Conservation (phyloP, 2,797 vertebrate species). For the Alauda arvensis region DNA sequence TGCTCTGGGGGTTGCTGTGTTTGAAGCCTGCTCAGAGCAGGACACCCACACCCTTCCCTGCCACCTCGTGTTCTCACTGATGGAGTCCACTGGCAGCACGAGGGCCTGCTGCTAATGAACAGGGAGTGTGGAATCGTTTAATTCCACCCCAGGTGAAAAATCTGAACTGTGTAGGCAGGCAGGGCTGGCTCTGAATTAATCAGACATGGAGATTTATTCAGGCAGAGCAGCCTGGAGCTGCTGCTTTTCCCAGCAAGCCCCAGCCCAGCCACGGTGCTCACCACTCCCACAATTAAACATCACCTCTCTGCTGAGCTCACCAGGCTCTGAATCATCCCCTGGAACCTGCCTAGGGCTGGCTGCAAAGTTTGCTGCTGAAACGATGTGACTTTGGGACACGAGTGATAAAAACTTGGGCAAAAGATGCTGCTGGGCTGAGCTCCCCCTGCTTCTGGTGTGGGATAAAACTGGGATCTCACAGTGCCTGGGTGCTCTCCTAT, state of each 20-base stretch:
- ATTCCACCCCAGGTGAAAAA: not conserved
- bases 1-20: not conserved
- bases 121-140: not conserved
- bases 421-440: not conserved
- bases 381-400: accelerated
- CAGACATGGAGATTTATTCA: not conserved
- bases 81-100: not conserved
- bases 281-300: not conserved
- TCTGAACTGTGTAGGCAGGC: not conserved
- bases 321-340: not conserved
- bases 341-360: not conserved
- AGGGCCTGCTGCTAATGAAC: not conserved
- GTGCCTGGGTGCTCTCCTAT: not conserved
- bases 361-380: not conserved
- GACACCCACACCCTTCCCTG: not conserved
- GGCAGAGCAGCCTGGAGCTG: not conserved
- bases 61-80: not conserved
- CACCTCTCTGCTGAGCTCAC: not conserved
- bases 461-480: not conserved
- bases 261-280: not conserved
- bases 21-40: not conserved
- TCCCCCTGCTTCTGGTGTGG: not conserved
- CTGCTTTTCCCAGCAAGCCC: not conserved
- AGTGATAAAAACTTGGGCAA: not conserved
- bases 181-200: not conserved